Evolutionary conservation across 2,888 invertebrate species (phyloP).

Genomic region (Seira ritae): DNA sequence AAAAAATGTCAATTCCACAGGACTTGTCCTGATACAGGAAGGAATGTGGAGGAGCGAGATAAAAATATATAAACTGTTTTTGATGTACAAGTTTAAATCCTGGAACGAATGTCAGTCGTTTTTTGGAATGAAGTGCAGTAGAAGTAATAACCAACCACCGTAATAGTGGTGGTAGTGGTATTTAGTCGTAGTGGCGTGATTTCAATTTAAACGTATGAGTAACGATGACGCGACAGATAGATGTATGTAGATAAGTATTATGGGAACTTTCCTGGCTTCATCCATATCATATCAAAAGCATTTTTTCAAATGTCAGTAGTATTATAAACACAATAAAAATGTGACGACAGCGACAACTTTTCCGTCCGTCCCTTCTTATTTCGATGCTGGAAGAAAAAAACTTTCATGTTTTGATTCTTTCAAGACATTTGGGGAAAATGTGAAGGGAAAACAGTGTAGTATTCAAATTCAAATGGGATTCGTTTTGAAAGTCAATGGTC

Average conservation of each 20-base stretch:
- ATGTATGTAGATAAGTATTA: background rate
- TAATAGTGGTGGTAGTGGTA: background rate
- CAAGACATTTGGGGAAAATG: too few relatives aligned
- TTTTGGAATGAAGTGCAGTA: background rate
- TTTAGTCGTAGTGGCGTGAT: background rate
- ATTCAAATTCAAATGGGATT: constrained; percentile 48
- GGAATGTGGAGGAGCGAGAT: background rate
- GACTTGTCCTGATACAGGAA: background rate
- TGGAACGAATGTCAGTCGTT: background rate
- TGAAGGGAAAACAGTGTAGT: background rate
- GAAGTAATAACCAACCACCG: background rate
- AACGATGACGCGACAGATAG: background rate
- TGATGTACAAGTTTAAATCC: constrained; percentile 23
- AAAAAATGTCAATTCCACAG: constrained; percentile 13
- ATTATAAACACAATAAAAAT: constrained; percentile 40
- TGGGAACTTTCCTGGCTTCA: background rate
- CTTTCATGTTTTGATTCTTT: constrained; percentile 37
- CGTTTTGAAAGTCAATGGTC: constrained; percentile 50
- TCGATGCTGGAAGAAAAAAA: too few relatives aligned
- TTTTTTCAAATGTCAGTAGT: constrained; percentile 22
- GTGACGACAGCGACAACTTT: constrained; percentile 31
- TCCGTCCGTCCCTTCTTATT: too few relatives aligned
- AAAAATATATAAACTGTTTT: background rate
- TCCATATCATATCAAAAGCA: background rate
- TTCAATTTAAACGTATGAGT: background rate